Base-by-base conservation (phyloP, 2,113 vertebrate genomes). In the Calcarius ornatus region DNA sequence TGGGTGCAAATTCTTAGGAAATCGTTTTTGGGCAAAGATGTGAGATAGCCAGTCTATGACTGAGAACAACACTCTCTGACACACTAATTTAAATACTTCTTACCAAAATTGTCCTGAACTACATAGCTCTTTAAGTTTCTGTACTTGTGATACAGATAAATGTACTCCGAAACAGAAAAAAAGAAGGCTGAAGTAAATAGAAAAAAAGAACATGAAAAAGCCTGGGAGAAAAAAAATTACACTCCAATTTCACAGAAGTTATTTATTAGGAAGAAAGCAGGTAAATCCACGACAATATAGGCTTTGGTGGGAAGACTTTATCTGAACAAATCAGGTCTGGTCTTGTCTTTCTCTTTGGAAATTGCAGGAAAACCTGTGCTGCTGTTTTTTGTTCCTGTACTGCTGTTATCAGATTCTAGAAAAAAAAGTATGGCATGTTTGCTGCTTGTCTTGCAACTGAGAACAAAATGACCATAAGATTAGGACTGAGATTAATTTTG, bases 331-430 rank as follows among this genome's bases (percentile, higher is more conserved):
- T 79, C 45, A 38, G 33, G 25, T 77, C 85, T 91, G 33, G 25
- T 77, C 85, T 91, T 70, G 35, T 63, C 70, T 85, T 70, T 68
- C 59, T 86, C 42, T 40, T 87, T 91, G 43, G 50, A 94, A 92
- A 88, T 6, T 75, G 21, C 53, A 86, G 31, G 31, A 60, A 94
- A 89, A 91, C 13, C 12, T 92, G 5, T 2, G 3, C 30, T 88
- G 27, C 2, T 48, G 28, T 8, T 53, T 85, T 71, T 95, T 82
- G 24, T 75, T 75, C 61, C 27, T 81, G 12, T 68, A 38, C 30
- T 42, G 19, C 35, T 27, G 30, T 88, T 97, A 95, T 94, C 90
- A 96, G 90, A 95, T 95, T 86, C 85, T 88, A 87, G 66, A 61
- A 93, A 94, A 60, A 60, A 59, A 81, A 88, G 35, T 27, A 37